phyloP scores from a whole-genome alignment of 2,113 vertebrate species.

The Siniperca chuatsi region DNA sequence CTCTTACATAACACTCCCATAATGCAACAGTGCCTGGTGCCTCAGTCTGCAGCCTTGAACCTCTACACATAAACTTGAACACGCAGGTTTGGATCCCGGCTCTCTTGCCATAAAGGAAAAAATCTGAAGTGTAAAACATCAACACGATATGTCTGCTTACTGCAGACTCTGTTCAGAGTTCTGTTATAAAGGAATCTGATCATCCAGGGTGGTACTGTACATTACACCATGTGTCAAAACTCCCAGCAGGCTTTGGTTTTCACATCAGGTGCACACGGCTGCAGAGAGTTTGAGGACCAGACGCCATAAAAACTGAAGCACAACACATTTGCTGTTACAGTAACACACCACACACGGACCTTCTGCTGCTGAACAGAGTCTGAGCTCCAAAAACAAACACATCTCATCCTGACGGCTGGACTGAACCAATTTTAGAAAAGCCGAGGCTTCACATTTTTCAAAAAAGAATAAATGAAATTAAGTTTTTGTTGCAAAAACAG shows the following conservation, averaged over 20 bases:
- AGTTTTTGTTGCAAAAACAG: background rate
- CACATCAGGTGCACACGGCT: constrained; percentile 24
- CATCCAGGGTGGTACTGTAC: too few species aligned
- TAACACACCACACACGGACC: background rate
- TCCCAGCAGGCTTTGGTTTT: constrained; percentile 21
- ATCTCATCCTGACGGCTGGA: constrained; percentile 10
- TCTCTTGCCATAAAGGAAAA: background rate
- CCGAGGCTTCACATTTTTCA: background rate
- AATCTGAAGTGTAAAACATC: background rate
- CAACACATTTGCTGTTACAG: constrained; percentile 48
- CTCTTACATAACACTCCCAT: constrained; percentile 58
- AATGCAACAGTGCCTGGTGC: constrained; percentile 39
- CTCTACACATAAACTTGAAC: background rate
- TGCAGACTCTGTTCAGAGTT: background rate
- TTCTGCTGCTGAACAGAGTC: background rate
- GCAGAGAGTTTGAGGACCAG: constrained; percentile 19
- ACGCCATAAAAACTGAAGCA: constrained; percentile 21
- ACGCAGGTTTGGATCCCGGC: background rate
- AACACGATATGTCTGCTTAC: background rate
- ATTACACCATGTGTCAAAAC: background rate
- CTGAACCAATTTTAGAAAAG: background rate
- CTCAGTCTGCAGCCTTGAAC: background rate
- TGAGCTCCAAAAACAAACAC: constrained; percentile 38
- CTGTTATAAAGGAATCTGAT: too few species aligned
- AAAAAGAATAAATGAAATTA: background rate